Percentiles rank a stretch among this genome's conserved stretches.
phyloP scores from a whole-genome alignment of 1,140 invertebrate species.

The Drosophila pallidifrons region DNA sequence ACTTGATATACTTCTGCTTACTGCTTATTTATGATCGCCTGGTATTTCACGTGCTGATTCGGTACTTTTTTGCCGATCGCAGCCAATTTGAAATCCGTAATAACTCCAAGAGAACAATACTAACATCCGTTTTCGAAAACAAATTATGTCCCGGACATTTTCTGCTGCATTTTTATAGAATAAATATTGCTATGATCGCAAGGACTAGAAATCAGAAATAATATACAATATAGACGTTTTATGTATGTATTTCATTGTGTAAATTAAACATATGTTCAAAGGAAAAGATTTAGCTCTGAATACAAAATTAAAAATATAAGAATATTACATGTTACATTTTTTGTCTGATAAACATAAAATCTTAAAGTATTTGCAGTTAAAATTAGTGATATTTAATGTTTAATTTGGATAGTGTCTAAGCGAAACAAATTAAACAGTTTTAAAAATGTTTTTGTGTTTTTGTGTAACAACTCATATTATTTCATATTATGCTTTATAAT shows the following conservation, averaged over 20 bases:
- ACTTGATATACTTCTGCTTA: too few relatives aligned
- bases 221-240: constrained; percentile 13
- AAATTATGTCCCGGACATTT: too few relatives aligned
- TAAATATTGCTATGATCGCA: too few relatives aligned
- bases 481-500: constrained; percentile 28
- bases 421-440: constrained; percentile 30
- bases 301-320: constrained; percentile 49
- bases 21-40: too few relatives aligned
- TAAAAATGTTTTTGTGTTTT: constrained; percentile 22
- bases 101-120: too few relatives aligned
- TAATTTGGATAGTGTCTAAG: constrained; percentile 21
- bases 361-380: constrained; percentile 37
- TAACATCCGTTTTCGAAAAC: too few relatives aligned
- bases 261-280: constrained; percentile 54
- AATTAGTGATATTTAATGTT: constrained; percentile 29
- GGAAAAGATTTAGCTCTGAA: constrained; percentile 28
- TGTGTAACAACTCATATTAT: constrained; percentile 25
- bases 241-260: constrained; percentile 38
- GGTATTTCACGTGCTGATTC: too few relatives aligned
- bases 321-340: constrained; percentile 43
- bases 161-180: too few relatives aligned
- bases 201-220: background rate
- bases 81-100: too few relatives aligned
- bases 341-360: constrained; percentile 38
- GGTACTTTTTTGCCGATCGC: too few relatives aligned